Evolutionary conservation across 2,888 invertebrate genomes (phyloP), one percentile per base, ranked within the genome.

Genomic region (Pedicia rivosa): DNA sequence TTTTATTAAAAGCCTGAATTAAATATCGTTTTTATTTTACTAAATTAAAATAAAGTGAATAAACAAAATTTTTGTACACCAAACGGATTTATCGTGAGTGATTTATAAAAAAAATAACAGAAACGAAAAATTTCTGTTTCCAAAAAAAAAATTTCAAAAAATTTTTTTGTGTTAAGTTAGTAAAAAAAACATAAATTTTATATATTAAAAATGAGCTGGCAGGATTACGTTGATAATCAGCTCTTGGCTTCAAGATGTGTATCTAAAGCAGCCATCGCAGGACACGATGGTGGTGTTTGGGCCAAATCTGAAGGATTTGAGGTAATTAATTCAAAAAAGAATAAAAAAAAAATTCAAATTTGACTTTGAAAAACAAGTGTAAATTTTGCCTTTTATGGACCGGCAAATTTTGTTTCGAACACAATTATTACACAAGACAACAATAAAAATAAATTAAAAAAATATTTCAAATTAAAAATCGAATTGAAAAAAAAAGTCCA

Each of bases 191-290:
- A 42, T 40, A 43, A 40, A 39, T 40, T 42, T 41, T 46, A 40
- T 42, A 39, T 37, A 48, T 47, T 68, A 77, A 67, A 67, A n/a
- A 88, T 88, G 88, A 88, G 87, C 81, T 90, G 90, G 90, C 88
- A 90, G 81, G 88, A 88, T 80, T 90, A 90, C 74, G 84, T 90
- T 68, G 88, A 88, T 73, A 88, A 87, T 75, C 90, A 90, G 73
- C 79, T 90, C 71, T 74, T 90, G 71, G 87, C 87, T 63, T 87
- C 88, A 65, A 79, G 80, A 67, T 88, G 87, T 78, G 87, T 90
- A 59, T 80, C 81, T 67, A 86, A 84, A 74, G 90, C 88, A 57
- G 87, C 86, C 62, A 90, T 90, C 66, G 86, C 84, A 62, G 90
- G 90, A 66, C 87, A 84, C 71, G 88, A 90, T 66, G 90, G 90